Evolutionary conservation across 2,888 invertebrate species (phyloP), one percentile per base, ranked within the genome.

Genomic region (Prenolepis imparis): DNA sequence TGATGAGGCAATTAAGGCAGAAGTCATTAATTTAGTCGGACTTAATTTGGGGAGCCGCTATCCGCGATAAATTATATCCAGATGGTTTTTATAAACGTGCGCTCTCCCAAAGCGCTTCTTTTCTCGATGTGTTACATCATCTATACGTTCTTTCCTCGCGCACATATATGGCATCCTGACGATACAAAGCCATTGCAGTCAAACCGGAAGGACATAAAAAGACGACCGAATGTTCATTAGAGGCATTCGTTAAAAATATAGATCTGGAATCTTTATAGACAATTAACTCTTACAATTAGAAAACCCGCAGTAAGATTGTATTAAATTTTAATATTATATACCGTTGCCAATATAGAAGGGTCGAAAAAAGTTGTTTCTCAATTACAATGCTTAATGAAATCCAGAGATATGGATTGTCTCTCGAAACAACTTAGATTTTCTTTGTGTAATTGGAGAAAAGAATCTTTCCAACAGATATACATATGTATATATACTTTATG

Each of bases 81-180:
- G 67, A 57, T 32, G 44, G 61, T 78, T 74, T 82, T 55, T 12
- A 52, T 28, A 70, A 84, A 18, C 12, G 52, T 9, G 52, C 52
- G 11, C 28, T 41, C 39, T 15, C 6, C 3, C 39, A 44, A 67
- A 48, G n/a, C 39, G 48, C 11, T 55, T 12, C n/a, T 61, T 44
- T 28, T 73, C 61, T 73, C 55, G n/a, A 28, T 32, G 73, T 86
- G 73, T 86, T 86, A 86, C 82, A 83, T 86, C 86, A 86, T 57
- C 67, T 32, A n/a, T n/a, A 32, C 21, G 11, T 61, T 83, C 86
- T 84, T 84, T 78, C 66, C 18, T 11, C 41, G 15, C 18, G 41
- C 21, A n/a, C n/a, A 48, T 84, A 41, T 74, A 73, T 86, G 84
- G 73, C 41, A 12, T 28, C 66, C 88, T 81, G 57, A 74, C 12